Evolutionary conservation across 2,797 vertebrate genomes (phyloP).

Genomic region (Hapalemur alaotrensis): DNA sequence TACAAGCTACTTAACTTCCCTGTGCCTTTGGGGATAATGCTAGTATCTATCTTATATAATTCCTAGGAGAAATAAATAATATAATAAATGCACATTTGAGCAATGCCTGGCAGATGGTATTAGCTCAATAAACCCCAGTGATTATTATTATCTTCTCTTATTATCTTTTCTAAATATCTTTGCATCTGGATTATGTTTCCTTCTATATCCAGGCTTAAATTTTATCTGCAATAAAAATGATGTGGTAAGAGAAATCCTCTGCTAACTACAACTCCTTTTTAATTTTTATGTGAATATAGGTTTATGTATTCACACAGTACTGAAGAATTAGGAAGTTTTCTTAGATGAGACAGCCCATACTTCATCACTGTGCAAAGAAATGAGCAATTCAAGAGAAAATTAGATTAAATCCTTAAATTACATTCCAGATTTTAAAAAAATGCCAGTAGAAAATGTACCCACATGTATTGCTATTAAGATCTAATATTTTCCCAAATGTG

Average conservation of each 20-base stretch:
- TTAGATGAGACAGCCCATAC: slow-evolving; percentile 22
- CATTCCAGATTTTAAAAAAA: slow-evolving; percentile 58
- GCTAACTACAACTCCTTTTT: background rate
- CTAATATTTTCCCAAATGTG: slow-evolving; percentile 52
- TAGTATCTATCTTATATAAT: background rate
- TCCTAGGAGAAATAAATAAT: slow-evolving; percentile 31
- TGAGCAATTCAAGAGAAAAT: slow-evolving; percentile 61
- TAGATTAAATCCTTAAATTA: slow-evolving; percentile 74
- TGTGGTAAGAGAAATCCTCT: background rate
- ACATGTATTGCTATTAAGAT: slow-evolving; percentile 55
- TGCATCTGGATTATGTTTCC: slow-evolving; percentile 10
- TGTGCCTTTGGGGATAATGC: background rate
- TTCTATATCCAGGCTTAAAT: background rate
- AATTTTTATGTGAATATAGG: slow-evolving; percentile 27
- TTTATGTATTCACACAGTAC: background rate
- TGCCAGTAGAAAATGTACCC: slow-evolving; percentile 38
- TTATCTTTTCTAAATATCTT: slow-evolving; percentile 19
- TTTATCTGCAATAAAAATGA: slow-evolving; percentile 28
- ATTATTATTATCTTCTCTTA: slow-evolving; percentile 33
- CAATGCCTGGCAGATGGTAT: background rate
- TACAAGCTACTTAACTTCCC: slow-evolving; percentile 22
- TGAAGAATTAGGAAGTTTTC: slow-evolving; percentile 26
- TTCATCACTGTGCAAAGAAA: slow-evolving; percentile 39
- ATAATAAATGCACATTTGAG: background rate
- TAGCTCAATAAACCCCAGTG: background rate